These are phyloP conservation scores for Leptopilina myrica DNA, from an alignment of 2,888 invertebrate species.

Conservation along the genomic window DNA sequence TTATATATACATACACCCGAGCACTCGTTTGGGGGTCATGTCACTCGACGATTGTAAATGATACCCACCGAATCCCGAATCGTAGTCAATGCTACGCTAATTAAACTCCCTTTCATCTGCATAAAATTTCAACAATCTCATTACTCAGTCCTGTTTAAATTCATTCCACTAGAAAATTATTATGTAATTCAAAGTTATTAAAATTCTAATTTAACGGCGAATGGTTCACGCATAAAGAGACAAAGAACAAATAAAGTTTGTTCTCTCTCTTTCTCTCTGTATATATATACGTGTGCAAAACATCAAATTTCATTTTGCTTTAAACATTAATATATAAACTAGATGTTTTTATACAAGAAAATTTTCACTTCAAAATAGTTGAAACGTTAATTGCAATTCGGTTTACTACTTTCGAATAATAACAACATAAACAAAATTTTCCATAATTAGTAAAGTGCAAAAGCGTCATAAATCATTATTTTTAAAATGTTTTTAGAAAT, in stretches of 20 bases:
- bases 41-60: conserved; percentile 32
- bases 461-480: too few relatives aligned
- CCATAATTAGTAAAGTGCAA: too few relatives aligned
- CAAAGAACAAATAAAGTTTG: conserved; percentile 14
- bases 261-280: neutral
- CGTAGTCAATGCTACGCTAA: conserved; percentile 28
- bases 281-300: neutral
- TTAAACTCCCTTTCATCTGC: conserved; percentile 32
- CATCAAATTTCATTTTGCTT: neutral
- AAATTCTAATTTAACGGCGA: conserved; percentile 17
- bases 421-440: too few relatives aligned
- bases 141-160: conserved; percentile 15
- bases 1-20: neutral
- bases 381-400: too few relatives aligned
- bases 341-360: too few relatives aligned
- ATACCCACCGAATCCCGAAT: conserved; percentile 21
- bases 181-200: conserved; percentile 12
- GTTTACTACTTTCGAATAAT: too few relatives aligned
- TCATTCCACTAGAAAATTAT: neutral
- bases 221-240: neutral
- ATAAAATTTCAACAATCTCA: conserved; percentile 21
- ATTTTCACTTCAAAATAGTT: too few relatives aligned
- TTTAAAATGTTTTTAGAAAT: too few relatives aligned
- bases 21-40: conserved; percentile 22
- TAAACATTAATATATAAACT: neutral